These are phyloP conservation scores for Erythrocercus mccallii DNA, from an alignment of 2,113 vertebrate species.

Conservation along the genomic window DNA sequence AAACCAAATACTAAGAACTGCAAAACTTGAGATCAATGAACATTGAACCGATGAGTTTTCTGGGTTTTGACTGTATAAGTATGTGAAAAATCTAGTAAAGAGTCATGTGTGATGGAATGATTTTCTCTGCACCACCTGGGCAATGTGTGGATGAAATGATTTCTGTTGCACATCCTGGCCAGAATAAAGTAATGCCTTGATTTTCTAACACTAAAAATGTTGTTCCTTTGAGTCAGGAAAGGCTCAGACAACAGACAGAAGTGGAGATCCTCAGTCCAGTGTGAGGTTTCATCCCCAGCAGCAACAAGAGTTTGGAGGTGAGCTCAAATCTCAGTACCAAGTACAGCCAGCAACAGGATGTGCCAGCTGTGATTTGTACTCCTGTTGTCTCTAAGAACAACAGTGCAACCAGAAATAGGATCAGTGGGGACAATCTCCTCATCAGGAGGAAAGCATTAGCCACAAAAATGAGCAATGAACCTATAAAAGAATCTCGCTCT, in stretches of 20 bases:
- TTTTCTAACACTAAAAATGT: background rate
- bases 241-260: background rate
- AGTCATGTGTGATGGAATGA: background rate
- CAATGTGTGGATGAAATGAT: background rate
- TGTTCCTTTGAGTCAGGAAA: background rate
- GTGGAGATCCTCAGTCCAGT: background rate
- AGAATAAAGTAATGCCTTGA: background rate
- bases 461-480: background rate
- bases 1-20: background rate
- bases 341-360: background rate
- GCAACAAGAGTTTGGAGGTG: rapidly evolving
- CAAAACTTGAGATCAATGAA: background rate
- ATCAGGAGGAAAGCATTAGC: background rate
- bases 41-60: background rate
- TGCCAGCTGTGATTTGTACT: background rate
- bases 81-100: background rate
- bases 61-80: background rate
- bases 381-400: background rate
- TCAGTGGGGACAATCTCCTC: background rate
- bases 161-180: background rate
- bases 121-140: background rate
- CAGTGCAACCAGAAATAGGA: background rate
- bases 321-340: background rate
- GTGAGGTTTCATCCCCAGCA: background rate
- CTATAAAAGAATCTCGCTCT: background rate